These are phyloP conservation scores for Poeciliopsis retropinna DNA, from an alignment of 2,113 vertebrate species.

Conservation along the genomic window DNA sequence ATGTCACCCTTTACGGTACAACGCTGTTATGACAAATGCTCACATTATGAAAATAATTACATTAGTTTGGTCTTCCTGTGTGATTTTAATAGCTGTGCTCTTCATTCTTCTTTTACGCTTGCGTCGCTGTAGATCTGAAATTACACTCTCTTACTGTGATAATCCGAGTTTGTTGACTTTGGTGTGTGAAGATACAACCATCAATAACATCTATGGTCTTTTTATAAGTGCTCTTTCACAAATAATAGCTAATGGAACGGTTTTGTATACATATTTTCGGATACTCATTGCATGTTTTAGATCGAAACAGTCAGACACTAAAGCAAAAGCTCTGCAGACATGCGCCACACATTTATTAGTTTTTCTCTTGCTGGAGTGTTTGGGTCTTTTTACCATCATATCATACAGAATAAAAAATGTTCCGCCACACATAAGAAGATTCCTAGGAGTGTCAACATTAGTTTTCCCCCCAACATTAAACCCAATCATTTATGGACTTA, in stretches of 20 bases:
- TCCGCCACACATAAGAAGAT: slow-evolving; percentile 61
- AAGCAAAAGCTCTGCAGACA: slow-evolving; percentile 77
- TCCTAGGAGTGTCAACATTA: slow-evolving; percentile 65
- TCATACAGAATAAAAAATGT: slow-evolving; percentile 68
- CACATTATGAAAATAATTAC: slow-evolving; percentile 68
- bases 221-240: slow-evolving; percentile 27
- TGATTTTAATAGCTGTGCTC: slow-evolving; percentile 60
- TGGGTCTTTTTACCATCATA: slow-evolving; percentile 76
- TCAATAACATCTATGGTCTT: slow-evolving; percentile 76
- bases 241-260: slow-evolving; percentile 23
- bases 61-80: slow-evolving; percentile 54
- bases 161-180: slow-evolving; percentile 70
- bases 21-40: slow-evolving; percentile 64
- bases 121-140: slow-evolving; percentile 65
- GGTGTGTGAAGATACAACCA: slow-evolving; percentile 67
- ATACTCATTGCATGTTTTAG: slow-evolving; percentile 75
- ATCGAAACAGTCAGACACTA: slow-evolving; percentile 68
- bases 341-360: slow-evolving; percentile 77
- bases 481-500: slow-evolving; percentile 80
- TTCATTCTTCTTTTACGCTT: slow-evolving; percentile 75
- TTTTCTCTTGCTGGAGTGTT: slow-evolving; percentile 75
- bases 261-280: slow-evolving; percentile 74
- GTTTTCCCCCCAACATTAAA: slow-evolving; percentile 76
- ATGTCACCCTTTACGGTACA: slow-evolving; percentile 77
- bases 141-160: slow-evolving; percentile 72